A percentile compares a stretch with the other conserved stretches of the same genome.
These are phyloP conservation scores for Atta cephalotes DNA, from an alignment of 1,140 invertebrate species.

Conservation along the genomic window DNA sequence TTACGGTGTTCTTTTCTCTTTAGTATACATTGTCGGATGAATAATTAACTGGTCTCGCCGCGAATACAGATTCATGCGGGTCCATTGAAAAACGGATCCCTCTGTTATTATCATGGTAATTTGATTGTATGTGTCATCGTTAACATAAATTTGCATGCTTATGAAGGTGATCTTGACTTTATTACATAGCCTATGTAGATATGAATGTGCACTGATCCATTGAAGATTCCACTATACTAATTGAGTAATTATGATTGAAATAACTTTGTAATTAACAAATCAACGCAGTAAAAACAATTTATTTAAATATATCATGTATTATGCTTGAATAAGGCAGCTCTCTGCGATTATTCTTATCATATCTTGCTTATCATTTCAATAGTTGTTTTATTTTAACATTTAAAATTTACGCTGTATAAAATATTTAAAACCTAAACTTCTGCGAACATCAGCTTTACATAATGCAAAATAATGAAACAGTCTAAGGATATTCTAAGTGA, in stretches of 20 bases:
- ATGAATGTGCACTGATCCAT: conserved; percentile 23
- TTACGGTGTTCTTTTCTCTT: background rate
- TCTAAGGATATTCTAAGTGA: background rate
- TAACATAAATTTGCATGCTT: conserved; percentile 59
- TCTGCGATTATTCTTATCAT: conserved; percentile 25
- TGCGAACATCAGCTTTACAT: background rate
- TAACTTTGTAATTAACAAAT: conserved; percentile 18
- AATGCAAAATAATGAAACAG: background rate
- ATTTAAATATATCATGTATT: conserved; percentile 8
- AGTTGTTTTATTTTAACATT: background rate
- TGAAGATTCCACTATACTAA: conserved; percentile 5
- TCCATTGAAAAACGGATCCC: background rate
- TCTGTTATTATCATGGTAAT: conserved; percentile 59
- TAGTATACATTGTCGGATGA: background rate
- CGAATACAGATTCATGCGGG: background rate
- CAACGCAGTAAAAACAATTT: background rate
- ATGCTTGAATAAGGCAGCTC: background rate
- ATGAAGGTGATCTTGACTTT: conserved; percentile 28
- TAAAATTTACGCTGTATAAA: background rate
- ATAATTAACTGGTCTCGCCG: conserved; percentile 26
- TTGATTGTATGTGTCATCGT: conserved; percentile 28
- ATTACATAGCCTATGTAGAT: background rate
- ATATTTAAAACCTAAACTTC: background rate
- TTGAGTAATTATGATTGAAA: conserved; percentile 16
- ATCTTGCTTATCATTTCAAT: conserved; percentile 39